A percentile compares a stretch with the other conserved stretches of the same genome.
phyloP scores from a whole-genome alignment of 2,797 vertebrate species.

The Chloroceryle inda region DNA sequence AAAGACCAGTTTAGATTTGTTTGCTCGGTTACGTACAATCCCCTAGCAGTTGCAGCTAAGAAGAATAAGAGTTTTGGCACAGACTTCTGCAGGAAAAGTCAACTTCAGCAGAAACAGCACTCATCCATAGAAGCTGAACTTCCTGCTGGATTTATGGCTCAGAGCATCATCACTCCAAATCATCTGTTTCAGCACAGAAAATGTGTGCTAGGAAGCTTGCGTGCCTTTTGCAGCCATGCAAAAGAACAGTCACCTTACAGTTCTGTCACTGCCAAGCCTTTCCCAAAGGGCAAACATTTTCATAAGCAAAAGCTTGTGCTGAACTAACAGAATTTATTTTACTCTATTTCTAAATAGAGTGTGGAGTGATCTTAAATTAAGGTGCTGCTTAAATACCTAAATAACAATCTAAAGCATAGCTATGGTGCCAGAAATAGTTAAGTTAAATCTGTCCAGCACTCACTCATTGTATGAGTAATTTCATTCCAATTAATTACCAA shows the following conservation, averaged over 20 bases:
- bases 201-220: fast-evolving
- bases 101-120: neutral
- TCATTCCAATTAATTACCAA: constrained; percentile 1
- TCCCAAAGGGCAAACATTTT: neutral
- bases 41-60: neutral
- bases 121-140: neutral
- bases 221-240: neutral
- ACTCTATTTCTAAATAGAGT: neutral
- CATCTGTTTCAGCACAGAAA: neutral
- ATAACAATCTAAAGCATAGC: neutral
- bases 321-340: neutral
- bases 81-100: neutral
- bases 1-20: neutral
- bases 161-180: neutral
- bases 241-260: neutral
- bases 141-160: neutral
- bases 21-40: neutral
- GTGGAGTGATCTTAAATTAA: neutral
- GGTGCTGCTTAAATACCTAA: neutral
- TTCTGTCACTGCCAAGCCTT: neutral
- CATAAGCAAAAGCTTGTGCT: fast-evolving
- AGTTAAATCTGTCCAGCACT: neutral
- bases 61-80: neutral
- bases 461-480: neutral
- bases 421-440: neutral